A percentile compares a stretch with the other conserved stretches of the same genome.
These are phyloP conservation scores for Radopholus similis DNA, from an alignment of 1,140 invertebrate genomes.

Conservation along the genomic window DNA sequence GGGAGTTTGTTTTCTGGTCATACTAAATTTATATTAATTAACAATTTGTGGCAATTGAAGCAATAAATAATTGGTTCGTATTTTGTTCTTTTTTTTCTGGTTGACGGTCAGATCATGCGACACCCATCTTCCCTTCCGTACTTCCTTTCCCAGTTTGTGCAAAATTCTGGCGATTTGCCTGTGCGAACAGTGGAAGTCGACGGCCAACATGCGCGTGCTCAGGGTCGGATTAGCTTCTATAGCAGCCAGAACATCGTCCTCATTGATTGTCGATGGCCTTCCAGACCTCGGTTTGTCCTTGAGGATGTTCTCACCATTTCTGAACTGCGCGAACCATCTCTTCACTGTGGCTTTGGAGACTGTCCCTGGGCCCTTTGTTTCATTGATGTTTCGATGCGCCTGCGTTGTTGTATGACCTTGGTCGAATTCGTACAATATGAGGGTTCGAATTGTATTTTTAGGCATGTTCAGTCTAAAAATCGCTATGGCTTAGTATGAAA, in stretches of 20 bases:
- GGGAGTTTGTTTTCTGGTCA: too few species aligned
- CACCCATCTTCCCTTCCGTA: conserved; percentile 9
- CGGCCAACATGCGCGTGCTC: conserved; percentile 12
- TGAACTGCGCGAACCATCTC: neutral
- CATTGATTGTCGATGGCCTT: conserved; percentile 7
- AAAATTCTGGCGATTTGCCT: conserved; percentile 16
- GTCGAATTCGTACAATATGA: too few species aligned
- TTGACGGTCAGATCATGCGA: conserved; percentile 10
- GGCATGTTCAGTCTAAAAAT: too few species aligned
- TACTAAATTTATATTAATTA: too few species aligned
- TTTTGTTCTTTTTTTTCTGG: too few species aligned
- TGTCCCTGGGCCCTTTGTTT: neutral
- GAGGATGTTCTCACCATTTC: neutral
- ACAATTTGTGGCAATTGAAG: too few species aligned
- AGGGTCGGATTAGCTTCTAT: conserved; percentile 24
- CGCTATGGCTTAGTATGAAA: too few species aligned
- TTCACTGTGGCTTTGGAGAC: neutral
- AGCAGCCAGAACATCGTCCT: conserved; percentile 1
- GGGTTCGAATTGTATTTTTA: too few species aligned
- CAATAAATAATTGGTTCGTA: too few species aligned
- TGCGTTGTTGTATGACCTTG: neutral
- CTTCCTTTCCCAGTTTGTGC: conserved; percentile 8
- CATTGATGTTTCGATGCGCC: neutral
- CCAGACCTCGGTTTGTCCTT: neutral
- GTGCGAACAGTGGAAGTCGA: conserved; percentile 17